These are phyloP conservation scores for Orycteropus afer DNA, from an alignment of 2,113 vertebrate genomes.

Conservation along the genomic window DNA sequence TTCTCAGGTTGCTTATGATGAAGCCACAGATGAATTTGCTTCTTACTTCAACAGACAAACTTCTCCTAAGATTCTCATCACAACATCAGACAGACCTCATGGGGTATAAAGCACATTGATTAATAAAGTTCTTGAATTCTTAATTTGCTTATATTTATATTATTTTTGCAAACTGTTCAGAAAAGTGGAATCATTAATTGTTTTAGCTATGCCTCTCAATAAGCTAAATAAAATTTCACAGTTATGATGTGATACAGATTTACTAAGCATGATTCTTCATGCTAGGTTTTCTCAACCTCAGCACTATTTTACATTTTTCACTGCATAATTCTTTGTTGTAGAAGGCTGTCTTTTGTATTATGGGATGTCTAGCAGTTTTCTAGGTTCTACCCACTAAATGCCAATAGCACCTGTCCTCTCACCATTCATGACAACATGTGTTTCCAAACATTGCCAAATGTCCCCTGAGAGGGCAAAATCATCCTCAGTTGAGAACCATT, in stretches of 20 bases:
- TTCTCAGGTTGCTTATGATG: slow-evolving; percentile 94
- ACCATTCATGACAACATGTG: neutral
- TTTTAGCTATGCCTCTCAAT: slow-evolving; percentile 26
- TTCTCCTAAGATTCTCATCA: slow-evolving; percentile 98
- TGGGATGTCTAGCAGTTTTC: neutral
- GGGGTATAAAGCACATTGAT: slow-evolving; percentile 88
- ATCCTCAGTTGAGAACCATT: neutral
- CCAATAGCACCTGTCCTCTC: neutral
- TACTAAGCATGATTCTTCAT: slow-evolving; percentile 30
- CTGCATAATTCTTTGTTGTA: neutral
- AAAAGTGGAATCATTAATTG: slow-evolving; percentile 18
- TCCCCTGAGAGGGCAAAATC: neutral
- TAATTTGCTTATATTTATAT: slow-evolving; percentile 23
- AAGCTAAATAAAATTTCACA: slow-evolving; percentile 29
- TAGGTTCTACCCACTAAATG: neutral
- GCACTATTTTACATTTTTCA: neutral
- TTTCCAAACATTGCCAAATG: neutral
- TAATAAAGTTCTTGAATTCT: slow-evolving; percentile 33
- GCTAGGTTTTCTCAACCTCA: neutral
- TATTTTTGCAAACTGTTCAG: neutral
- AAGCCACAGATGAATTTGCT: slow-evolving; percentile 98
- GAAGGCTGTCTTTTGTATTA: neutral
- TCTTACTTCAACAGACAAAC: slow-evolving; percentile 96
- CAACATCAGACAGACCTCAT: slow-evolving; percentile 97
- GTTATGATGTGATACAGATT: neutral